These are phyloP conservation scores for Diplazon laetatorius DNA, from an alignment of 2,888 invertebrate species.

Conservation along the genomic window DNA sequence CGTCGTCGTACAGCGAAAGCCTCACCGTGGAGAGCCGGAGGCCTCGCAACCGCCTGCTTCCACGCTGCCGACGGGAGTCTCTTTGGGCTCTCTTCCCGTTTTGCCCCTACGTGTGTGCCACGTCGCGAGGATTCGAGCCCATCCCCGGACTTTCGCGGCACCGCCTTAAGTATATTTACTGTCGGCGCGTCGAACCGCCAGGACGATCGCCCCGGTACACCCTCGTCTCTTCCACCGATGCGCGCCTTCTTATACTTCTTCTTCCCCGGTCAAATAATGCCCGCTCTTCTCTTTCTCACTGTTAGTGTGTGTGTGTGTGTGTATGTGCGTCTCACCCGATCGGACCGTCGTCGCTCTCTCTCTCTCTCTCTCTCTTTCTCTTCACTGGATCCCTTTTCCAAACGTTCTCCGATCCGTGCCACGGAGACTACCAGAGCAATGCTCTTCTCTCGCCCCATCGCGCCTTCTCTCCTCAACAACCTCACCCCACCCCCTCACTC, in stretches of 20 bases:
- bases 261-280: slow-evolving; percentile 63
- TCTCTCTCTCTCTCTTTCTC: slow-evolving; percentile 32
- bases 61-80: slow-evolving; percentile 53
- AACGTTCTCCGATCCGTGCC: slow-evolving; percentile 40
- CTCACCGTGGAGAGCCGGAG: slow-evolving; percentile 41
- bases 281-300: slow-evolving; percentile 46
- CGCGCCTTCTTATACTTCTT: slow-evolving; percentile 60
- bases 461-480: too few species aligned
- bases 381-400: slow-evolving; percentile 40
- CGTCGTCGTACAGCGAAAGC: slow-evolving; percentile 39
- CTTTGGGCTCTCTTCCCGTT: slow-evolving; percentile 40
- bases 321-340: slow-evolving; percentile 41
- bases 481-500: too few species aligned
- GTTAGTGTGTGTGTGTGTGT: neutral
- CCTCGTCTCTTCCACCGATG: slow-evolving; percentile 55
- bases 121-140: slow-evolving; percentile 44
- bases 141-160: slow-evolving; percentile 69
- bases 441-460: slow-evolving; percentile 57
- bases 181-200: slow-evolving; percentile 68
- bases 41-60: slow-evolving; percentile 55
- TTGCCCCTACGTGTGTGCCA: slow-evolving; percentile 25
- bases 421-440: slow-evolving; percentile 56
- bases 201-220: slow-evolving; percentile 60
- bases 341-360: too few species aligned
- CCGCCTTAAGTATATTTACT: slow-evolving; percentile 79